Evolutionary conservation across 1,140 invertebrate genomes (phyloP), one percentile per base, ranked within the genome.

Genomic region (Heliconius hewitsoni): DNA sequence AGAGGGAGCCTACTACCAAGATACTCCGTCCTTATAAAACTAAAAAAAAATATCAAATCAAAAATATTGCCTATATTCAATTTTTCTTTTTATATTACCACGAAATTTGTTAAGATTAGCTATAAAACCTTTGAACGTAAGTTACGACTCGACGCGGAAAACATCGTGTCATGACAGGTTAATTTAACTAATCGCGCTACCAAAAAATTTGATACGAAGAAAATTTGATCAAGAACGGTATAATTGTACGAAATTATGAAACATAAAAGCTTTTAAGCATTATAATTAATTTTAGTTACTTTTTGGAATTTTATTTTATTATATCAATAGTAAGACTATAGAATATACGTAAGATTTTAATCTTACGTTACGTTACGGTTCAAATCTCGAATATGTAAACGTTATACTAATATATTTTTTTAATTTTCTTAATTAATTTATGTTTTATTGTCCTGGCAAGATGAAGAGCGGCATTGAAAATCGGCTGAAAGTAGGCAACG

Each of bases 131-230:
- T 57, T 57, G 55, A 57, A 66, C 60, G 60, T 66, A 30, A 23
- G 27, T 30, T 16, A 66, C 55, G 55, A 57, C 27, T 30, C 23
- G 30, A 66, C 60, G 60, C 60, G 60, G 60, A 66, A 66, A 66
- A 66, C 60, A 66, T 66, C 60, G 13, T 27, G 60, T 66, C 60
- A 66, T 66, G 60, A 66, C 60, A 66, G 60, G 60, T 66, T 66
- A 66, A 66, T 66, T 66, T 66, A 66, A 66, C 27, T 66, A 66
- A 66, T 66, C 60, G 60, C 60, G 60, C 60, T 66, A 66, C 30
- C 60, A 66, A 66, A 66, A 66, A 13, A 66, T 66, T 66, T 4
- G 3, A 66, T 66, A 66, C 60, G 60, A 66, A 66, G 60, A 66
- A 66, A 66, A 66, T 66, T 66, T 66, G 3, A 66, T 27, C 23